Conservation (phyloP, 2,797 vertebrate species). For the Bufotes viridis region DNA sequence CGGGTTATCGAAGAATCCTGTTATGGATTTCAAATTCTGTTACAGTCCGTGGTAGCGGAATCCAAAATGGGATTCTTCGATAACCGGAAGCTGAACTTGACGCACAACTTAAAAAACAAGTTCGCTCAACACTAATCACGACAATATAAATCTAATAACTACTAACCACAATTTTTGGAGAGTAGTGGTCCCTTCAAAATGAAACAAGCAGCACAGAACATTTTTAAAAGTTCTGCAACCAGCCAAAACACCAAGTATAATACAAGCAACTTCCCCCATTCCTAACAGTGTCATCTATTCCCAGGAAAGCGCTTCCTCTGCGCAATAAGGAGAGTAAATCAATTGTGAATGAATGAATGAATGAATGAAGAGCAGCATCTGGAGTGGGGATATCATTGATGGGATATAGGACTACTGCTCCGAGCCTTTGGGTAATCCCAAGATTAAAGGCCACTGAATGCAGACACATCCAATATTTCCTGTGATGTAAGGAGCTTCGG, state of each 20-base stretch:
- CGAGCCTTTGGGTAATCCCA: slow-evolving; percentile 49
- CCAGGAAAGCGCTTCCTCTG: not conserved
- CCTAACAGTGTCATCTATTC: not conserved
- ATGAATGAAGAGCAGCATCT: slow-evolving; percentile 29
- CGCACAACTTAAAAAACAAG: too few species aligned
- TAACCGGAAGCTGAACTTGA: too few species aligned
- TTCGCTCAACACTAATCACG: too few species aligned
- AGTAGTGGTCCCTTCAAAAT: not conserved
- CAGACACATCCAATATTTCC: slow-evolving; percentile 44
- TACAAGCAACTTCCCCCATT: not conserved
- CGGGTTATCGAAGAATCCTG: too few species aligned
- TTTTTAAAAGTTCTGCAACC: not conserved
- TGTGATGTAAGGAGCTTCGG: slow-evolving; percentile 46
- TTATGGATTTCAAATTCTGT: too few species aligned
- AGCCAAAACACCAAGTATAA: not conserved
- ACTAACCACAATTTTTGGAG: not conserved
- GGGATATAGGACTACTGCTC: slow-evolving; percentile 20
- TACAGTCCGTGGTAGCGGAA: too few species aligned
- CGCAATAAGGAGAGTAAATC: slow-evolving; percentile 22
- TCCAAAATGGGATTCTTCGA: too few species aligned
- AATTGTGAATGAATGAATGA: not conserved
- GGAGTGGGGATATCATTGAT: slow-evolving; percentile 34
- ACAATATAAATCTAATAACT: not conserved
- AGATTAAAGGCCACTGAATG: slow-evolving; percentile 53
- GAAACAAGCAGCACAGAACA: not conserved